Evolutionary conservation across 1,140 invertebrate genomes (phyloP), one percentile per base, ranked within the genome.

Genomic region (Drosophila tristis): DNA sequence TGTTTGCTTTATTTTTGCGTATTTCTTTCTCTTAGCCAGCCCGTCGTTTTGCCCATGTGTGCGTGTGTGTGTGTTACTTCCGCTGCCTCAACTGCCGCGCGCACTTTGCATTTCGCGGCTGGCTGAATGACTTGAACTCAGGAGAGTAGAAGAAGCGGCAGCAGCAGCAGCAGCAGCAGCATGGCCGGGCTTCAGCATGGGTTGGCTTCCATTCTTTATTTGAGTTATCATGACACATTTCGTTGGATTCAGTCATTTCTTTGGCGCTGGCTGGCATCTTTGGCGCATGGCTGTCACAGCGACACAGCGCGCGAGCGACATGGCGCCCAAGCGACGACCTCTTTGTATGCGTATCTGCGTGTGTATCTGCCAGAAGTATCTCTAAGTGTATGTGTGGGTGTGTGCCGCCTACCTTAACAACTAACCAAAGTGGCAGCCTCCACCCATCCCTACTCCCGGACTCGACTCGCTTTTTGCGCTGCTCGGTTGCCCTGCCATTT

Each of bases 171-270:
- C 55, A 58, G 66, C 66, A 64, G 73, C 70, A 74, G 70, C 71
- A 4, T 11, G 11, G 35, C 35, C 35, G 70, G 70, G 70, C 54
- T 73, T 73, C 71, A 70, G 51, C 72, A 39, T 63, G 59, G 65
- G 68, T 64, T 66, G 51, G 44, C 49, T 76, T 78, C 84, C 80
- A 89, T 89, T 89, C 85, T 89, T 89, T 89, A 89, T 89, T 89
- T 89, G 79, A 89, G 84, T 89, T 89, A 89, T 89, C 84, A 89
- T 89, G 84, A 89, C 84, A 89, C 84, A 89, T 89, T 89, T 89
- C 85, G 80, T 61, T 89, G 84, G 78, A 90, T 89, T 89, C 84
- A 89, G 84, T 84, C 76, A 89, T 89, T 87, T 87, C 78, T 85
- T 84, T 84, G 47, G 67, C 76, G 11, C 60, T 48, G 50, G 58